Percentiles rank a stretch among this genome's conserved stretches.
Evolutionary conservation across 2,888 invertebrate species (phyloP).

Genomic region (Magallana nippona): DNA sequence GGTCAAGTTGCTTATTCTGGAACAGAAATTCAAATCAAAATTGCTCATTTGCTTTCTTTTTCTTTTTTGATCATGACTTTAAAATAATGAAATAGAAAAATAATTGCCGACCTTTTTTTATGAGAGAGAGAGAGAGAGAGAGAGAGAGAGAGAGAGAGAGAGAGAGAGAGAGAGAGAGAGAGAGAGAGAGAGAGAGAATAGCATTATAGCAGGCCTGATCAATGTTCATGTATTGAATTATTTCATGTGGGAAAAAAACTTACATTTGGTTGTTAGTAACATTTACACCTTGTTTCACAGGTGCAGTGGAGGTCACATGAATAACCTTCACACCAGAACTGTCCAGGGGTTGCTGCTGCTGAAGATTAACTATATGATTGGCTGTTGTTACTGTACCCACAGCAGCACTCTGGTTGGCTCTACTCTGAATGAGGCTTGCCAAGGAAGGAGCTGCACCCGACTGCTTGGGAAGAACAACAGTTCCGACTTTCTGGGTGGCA

Average conservation of each 20-base stretch:
- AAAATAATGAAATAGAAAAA: too few species aligned
- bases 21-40: background rate
- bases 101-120: too few species aligned
- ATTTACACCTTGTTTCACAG: background rate
- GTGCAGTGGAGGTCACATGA: background rate
- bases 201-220: too few species aligned
- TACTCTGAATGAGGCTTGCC: slow-evolving; percentile 9
- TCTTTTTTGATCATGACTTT: too few species aligned
- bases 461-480: background rate
- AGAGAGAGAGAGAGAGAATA: too few species aligned
- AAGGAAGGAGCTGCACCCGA: background rate
- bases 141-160: too few species aligned
- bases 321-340: background rate
- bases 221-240: too few species aligned
- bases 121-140: too few species aligned
- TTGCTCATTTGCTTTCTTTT: too few species aligned
- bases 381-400: background rate
- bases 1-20: background rate
- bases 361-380: background rate
- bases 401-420: slow-evolving; percentile 1
- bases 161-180: too few species aligned
- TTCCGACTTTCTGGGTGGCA: background rate
- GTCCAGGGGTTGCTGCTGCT: background rate
- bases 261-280: slow-evolving; percentile 4
- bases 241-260: background rate